Percentiles rank a stretch among this genome's conserved stretches.
Conservation (phyloP, 2,888 invertebrate genomes). For the Microchrysa polita region DNA sequence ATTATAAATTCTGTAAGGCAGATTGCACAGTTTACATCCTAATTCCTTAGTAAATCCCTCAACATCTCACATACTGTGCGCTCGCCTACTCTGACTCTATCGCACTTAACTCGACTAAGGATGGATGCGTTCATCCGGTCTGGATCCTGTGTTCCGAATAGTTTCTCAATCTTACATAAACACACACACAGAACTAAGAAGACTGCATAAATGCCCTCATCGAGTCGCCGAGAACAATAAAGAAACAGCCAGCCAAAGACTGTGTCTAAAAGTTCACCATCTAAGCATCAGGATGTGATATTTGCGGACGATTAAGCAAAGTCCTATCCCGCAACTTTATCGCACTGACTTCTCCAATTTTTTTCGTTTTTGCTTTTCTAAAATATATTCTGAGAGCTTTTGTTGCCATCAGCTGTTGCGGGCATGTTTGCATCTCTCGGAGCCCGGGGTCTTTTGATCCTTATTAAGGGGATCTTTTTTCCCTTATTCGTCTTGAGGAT, state of each 20-base stretch:
- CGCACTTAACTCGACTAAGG: too few relatives aligned
- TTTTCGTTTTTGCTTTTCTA: constrained; percentile 11
- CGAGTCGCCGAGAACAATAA: neutral
- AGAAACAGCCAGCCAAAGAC: constrained; percentile 30
- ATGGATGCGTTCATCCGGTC: constrained; percentile 6
- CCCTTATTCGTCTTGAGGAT: constrained; percentile 5
- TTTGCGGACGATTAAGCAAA: constrained; percentile 41
- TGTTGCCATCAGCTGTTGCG: constrained; percentile 15
- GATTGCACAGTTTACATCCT: neutral
- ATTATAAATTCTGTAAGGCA: neutral
- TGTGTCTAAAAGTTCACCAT: constrained; percentile 10
- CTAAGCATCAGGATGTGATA: constrained; percentile 42
- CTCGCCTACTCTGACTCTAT: neutral
- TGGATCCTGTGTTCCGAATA: neutral
- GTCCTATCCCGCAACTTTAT: too few relatives aligned
- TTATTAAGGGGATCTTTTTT: constrained; percentile 31
- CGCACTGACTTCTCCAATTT: too few relatives aligned
- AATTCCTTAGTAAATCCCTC: neutral
- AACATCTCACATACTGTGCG: constrained; percentile 9
- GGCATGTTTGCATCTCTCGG: neutral
- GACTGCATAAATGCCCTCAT: constrained; percentile 22
- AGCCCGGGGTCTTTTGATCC: constrained; percentile 25
- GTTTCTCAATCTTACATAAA: constrained; percentile 9
- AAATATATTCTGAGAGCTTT: neutral
- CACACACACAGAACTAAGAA: too few relatives aligned